phyloP scores from a whole-genome alignment of 2,888 invertebrate genomes.

The Lithophane socia region DNA sequence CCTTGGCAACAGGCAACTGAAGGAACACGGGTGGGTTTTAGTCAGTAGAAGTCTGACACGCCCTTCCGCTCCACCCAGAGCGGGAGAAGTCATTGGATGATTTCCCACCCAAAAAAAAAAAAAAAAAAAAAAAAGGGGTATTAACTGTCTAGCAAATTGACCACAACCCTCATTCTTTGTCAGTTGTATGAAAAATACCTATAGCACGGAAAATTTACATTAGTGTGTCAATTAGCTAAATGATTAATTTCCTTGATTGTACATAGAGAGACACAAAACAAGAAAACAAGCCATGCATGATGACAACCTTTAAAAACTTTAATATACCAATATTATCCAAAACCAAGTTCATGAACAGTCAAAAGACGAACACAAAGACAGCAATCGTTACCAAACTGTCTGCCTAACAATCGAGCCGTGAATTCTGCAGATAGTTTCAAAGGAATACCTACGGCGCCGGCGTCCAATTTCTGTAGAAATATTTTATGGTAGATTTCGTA shows the following conservation, averaged over 20 bases:
- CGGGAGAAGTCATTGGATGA: too few relatives aligned
- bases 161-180: not conserved
- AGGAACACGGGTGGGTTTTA: too few relatives aligned
- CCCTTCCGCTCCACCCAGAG: too few relatives aligned
- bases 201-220: not conserved
- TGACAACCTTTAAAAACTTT: not conserved
- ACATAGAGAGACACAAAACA: not conserved
- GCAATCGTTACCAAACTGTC: constrained; percentile 31
- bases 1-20: too few relatives aligned
- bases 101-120: too few relatives aligned
- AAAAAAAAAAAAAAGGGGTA: too few relatives aligned
- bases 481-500: not conserved
- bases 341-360: constrained; percentile 3
- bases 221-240: not conserved
- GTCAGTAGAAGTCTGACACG: too few relatives aligned
- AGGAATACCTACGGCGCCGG: not conserved
- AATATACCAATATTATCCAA: not conserved
- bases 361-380: constrained; percentile 13
- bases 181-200: not conserved
- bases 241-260: not conserved
- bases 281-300: not conserved
- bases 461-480: constrained; percentile 1
- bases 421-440: constrained; percentile 24
- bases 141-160: not conserved
- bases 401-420: constrained; percentile 14